Evolutionary conservation across 2,797 vertebrate genomes (phyloP), one percentile per base, ranked within the genome.

Genomic region (Pangasius larnaudii): DNA sequence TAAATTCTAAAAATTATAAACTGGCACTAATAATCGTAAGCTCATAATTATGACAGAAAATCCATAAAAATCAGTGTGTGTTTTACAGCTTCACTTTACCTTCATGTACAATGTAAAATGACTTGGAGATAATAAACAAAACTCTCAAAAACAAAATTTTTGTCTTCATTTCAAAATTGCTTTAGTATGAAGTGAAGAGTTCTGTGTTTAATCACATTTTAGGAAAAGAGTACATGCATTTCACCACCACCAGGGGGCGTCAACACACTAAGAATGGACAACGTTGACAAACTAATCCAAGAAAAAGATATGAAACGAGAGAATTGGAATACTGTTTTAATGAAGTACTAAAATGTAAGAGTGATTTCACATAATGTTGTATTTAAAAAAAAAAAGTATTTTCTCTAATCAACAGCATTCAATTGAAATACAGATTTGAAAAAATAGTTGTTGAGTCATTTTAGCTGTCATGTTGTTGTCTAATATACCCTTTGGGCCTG

Each of bases 181-280:
- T 61, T 63, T n/a, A 27, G 56, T 58, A 63, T 63, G 27, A 27
- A 10, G 9, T 13, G 4, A 11, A 27, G n/a, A 30, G n/a, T 67
- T 67, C 30, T 30, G 11, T 67, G 16, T 30, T 30, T n/a, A 36
- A 69, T 36, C 65, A 6, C 67, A 2, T 39, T 39, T 36, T 71
- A 39, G 36, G 2, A 39, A 49, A n/a, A 27, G 42, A 2, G 7
- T 6, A 75, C 27, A 14, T 51, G 42, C 42, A 51, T 1, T 13
- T 69, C 33, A 11, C 0, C 11, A 74, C 78, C 86, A 87, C 79
- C 67, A 87, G 86, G 67, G 58, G 86, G 81, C 56, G 51, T 13
- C 19, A 63, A 22, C 27, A 36, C 67, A 36, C 86, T n/a, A 61
- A 16, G 24, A 72, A 59, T 18, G 42, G 24, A 75, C 33, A 71